phyloP scores from a whole-genome alignment of 1,140 invertebrate genomes.

The Drosophila orosa region DNA sequence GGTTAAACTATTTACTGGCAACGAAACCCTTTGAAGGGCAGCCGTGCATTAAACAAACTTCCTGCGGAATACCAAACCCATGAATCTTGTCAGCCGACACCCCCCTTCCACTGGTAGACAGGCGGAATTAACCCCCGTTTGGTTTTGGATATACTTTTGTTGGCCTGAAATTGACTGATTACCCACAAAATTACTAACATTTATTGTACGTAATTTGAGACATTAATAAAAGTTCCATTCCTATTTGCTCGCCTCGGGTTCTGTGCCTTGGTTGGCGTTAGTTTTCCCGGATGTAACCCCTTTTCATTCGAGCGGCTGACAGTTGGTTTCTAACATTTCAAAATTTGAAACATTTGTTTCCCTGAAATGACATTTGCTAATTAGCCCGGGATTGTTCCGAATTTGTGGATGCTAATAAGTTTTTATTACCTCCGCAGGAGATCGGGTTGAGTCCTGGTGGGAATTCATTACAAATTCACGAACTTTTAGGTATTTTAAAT shows the following conservation, averaged over 20 bases:
- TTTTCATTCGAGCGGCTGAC: constrained; percentile 43
- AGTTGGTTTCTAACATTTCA: constrained; percentile 58
- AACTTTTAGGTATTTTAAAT: not conserved
- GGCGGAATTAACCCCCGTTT: constrained; percentile 32
- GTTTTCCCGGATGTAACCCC: constrained; percentile 55
- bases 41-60: constrained; percentile 69
- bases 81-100: constrained; percentile 44
- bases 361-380: constrained; percentile 53
- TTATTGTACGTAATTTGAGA: constrained; percentile 77
- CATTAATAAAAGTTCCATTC: constrained; percentile 64
- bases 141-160: constrained; percentile 50
- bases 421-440: constrained; percentile 37
- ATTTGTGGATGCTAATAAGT: constrained; percentile 35
- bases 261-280: constrained; percentile 5
- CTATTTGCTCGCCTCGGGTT: constrained; percentile 12
- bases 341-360: constrained; percentile 67
- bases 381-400: constrained; percentile 38
- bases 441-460: constrained; percentile 14
- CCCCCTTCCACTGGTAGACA: not conserved
- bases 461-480: constrained; percentile 4
- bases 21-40: constrained; percentile 33
- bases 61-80: constrained; percentile 39
- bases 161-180: constrained; percentile 80
- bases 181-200: constrained; percentile 79
- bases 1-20: constrained; percentile 53